phyloP scores from a whole-genome alignment of 2,888 invertebrate genomes.

The Tigriopus californicus region DNA sequence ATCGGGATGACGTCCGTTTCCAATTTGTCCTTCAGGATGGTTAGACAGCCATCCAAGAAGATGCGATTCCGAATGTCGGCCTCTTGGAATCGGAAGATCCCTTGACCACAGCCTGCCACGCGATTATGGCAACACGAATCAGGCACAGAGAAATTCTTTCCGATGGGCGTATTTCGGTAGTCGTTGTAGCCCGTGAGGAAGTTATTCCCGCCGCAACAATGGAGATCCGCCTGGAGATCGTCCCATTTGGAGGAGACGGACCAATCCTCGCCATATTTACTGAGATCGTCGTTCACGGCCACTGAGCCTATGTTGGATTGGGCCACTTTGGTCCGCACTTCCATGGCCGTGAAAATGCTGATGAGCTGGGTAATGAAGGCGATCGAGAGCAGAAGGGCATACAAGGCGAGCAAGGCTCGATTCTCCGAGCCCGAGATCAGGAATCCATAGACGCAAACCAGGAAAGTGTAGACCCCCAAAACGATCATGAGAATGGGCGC shows the following conservation, averaged over 20 bases:
- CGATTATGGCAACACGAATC: constrained; percentile 14
- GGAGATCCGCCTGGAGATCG: constrained; percentile 7
- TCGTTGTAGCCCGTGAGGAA: constrained; percentile 10
- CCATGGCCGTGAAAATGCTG: constrained; percentile 12
- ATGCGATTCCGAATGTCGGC: background rate
- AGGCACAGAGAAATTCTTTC: constrained; percentile 9
- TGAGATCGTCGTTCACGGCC: constrained; percentile 1
- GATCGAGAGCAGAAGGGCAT: constrained; percentile 6
- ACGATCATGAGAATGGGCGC: constrained; percentile 9
- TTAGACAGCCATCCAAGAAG: constrained; percentile 7
- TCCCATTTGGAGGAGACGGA: constrained; percentile 10
- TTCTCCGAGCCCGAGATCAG: constrained; percentile 14
- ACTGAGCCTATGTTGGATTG: background rate
- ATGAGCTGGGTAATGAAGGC: constrained; percentile 13
- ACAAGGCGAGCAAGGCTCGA: background rate
- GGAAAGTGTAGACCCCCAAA: constrained; percentile 15
- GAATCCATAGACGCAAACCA: constrained; percentile 13
- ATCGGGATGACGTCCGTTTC: constrained; percentile 10
- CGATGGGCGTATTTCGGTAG: constrained; percentile 11
- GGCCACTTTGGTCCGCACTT: constrained; percentile 3
- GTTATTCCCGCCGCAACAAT: constrained; percentile 13
- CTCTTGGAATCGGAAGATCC: background rate
- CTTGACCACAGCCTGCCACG: constrained; percentile 1
- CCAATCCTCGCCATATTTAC: background rate
- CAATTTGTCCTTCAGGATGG: constrained; percentile 3